These are phyloP conservation scores for Corvus hawaiiensis DNA, from an alignment of 2,113 vertebrate species.

Conservation along the genomic window DNA sequence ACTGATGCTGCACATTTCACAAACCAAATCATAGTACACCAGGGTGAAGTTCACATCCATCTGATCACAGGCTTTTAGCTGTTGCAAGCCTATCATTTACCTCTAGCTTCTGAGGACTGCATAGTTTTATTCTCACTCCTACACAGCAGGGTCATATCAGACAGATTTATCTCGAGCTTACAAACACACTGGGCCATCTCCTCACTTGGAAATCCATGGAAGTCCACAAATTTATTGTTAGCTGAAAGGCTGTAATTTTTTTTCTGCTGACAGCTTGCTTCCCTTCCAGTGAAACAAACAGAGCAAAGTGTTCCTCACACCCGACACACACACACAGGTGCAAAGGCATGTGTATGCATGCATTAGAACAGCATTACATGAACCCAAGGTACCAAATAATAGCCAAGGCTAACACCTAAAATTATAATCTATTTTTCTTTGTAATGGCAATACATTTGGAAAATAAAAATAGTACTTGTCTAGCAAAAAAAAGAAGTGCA, in stretches of 20 bases:
- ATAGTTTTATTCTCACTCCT: background rate
- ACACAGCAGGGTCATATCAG: background rate
- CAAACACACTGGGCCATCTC: background rate
- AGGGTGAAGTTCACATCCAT: background rate
- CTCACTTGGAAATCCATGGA: background rate
- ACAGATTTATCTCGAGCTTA: background rate
- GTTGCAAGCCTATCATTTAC: background rate
- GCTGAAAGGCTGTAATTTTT: background rate
- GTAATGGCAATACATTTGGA: background rate
- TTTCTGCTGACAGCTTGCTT: background rate
- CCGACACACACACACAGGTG: rapidly evolving
- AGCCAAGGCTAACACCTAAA: background rate
- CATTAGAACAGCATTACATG: background rate
- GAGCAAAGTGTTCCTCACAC: background rate
- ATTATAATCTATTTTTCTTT: background rate
- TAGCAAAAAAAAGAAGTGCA: background rate
- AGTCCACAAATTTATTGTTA: background rate
- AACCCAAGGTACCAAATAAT: background rate
- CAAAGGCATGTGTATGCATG: background rate
- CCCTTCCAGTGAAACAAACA: background rate
- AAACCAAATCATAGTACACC: slow-evolving; percentile 6
- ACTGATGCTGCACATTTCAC: slow-evolving; percentile 24
- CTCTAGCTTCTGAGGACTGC: background rate
- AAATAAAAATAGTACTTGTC: background rate
- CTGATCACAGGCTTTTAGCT: background rate